phyloP scores from a whole-genome alignment of 2,797 vertebrate genomes.

The Alfaro cultratus region DNA sequence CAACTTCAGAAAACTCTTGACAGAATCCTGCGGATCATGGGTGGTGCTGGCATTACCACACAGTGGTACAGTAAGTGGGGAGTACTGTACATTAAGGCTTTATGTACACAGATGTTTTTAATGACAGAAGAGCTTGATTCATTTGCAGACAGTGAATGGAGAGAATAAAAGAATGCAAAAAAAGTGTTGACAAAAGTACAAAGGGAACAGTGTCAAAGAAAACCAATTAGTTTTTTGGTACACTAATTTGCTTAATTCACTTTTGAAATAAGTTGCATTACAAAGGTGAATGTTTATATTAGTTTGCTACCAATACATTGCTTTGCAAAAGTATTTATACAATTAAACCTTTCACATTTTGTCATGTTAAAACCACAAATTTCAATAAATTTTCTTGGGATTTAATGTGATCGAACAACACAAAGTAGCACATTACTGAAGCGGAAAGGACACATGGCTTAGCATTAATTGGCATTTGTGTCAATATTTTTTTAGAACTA shows the following conservation, averaged over 20 bases:
- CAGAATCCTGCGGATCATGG: constrained; percentile 56
- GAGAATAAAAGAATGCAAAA: constrained; percentile 37
- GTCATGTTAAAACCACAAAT: not conserved
- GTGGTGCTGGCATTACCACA: constrained; percentile 71
- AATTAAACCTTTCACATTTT: not conserved
- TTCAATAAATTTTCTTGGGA: not conserved
- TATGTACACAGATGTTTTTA: constrained; percentile 65
- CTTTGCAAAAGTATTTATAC: not conserved
- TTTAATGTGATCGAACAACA: not conserved
- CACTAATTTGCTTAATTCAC: constrained; percentile 2
- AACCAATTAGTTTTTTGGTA: constrained; percentile 47
- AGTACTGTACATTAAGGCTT: constrained; percentile 49
- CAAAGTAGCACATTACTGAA: not conserved
- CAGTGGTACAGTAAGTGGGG: constrained; percentile 63
- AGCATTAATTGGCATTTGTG: not conserved
- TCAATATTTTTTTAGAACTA: not conserved
- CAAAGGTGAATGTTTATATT: constrained; percentile 10
- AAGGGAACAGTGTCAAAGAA: constrained; percentile 31
- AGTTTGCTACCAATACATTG: not conserved
- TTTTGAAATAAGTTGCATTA: not conserved
- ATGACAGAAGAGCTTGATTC: constrained; percentile 52
- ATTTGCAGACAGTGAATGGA: constrained; percentile 42
- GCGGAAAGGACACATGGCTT: not conserved
- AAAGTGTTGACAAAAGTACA: constrained; percentile 38
- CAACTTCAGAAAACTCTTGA: constrained; percentile 48